phyloP scores from a whole-genome alignment of 2,113 vertebrate species.

The Oreochromis niloticus region DNA sequence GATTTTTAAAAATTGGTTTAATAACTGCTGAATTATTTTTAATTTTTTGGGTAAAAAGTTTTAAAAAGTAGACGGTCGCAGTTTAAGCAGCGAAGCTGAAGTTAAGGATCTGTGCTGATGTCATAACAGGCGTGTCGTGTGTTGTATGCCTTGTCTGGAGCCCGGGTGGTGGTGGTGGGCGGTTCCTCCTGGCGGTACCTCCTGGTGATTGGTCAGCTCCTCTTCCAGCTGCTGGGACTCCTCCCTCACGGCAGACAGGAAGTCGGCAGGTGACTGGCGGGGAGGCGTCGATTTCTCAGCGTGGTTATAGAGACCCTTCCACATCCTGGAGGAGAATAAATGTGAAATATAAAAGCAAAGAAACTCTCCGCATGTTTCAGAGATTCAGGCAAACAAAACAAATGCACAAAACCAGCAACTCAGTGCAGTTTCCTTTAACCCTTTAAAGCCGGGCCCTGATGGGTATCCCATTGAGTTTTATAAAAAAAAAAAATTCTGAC shows the following conservation, averaged over 20 bases:
- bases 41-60: background rate
- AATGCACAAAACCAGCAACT: background rate
- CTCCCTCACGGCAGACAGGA: slow-evolving; percentile 73
- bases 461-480: too few relatives aligned
- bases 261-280: slow-evolving; percentile 82
- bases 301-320: slow-evolving; percentile 93
- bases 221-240: slow-evolving; percentile 74
- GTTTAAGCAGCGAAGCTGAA: background rate
- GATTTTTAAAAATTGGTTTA: background rate
- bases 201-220: slow-evolving; percentile 74
- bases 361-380: fast-evolving
- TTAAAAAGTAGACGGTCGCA: fast-evolving
- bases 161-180: slow-evolving; percentile 46
- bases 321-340: slow-evolving; percentile 73
- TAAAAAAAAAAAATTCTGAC: too few relatives aligned
- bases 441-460: fast-evolving
- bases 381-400: background rate
- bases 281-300: slow-evolving; percentile 81
- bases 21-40: background rate
- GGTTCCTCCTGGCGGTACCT: slow-evolving; percentile 73
- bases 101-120: background rate
- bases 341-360: background rate
- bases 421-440: background rate
- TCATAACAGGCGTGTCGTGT: slow-evolving; percentile 33
- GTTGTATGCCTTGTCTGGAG: slow-evolving; percentile 74